phyloP scores from a whole-genome alignment of 2,113 vertebrate species.

The Noturus placidus region DNA sequence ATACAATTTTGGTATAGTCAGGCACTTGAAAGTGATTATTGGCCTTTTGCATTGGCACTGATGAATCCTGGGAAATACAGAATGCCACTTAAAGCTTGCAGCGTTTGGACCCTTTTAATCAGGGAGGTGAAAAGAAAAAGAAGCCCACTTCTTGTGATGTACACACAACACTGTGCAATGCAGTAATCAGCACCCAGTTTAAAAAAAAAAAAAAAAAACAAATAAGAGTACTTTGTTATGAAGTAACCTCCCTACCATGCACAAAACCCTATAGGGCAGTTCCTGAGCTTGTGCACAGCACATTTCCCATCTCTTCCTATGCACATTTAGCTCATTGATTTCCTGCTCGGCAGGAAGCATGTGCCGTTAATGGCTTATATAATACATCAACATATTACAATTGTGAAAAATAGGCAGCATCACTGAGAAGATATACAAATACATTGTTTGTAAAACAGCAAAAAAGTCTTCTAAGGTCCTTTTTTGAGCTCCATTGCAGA shows the following conservation, averaged over 20 bases:
- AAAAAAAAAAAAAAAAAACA: too few relatives aligned
- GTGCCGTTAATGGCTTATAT: background rate
- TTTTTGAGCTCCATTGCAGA: background rate
- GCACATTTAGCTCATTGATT: background rate
- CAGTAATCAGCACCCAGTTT: background rate
- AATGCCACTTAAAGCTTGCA: conserved; percentile 55
- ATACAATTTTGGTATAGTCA: conserved; percentile 69
- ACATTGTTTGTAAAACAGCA: background rate
- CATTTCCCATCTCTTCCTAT: background rate
- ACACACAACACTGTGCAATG: background rate
- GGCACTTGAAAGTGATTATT: conserved; percentile 73
- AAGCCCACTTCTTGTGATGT: background rate
- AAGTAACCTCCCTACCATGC: background rate
- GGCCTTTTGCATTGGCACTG: conserved; percentile 61
- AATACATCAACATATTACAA: background rate
- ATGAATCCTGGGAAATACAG: conserved; percentile 48
- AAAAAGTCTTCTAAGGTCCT: background rate
- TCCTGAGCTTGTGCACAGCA: conserved; percentile 4
- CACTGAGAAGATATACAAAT: background rate
- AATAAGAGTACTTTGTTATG: background rate
- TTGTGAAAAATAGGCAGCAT: conserved; percentile 8
- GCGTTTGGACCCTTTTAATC: conserved; percentile 28
- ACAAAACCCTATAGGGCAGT: conserved; percentile 1
- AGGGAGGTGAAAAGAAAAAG: background rate
- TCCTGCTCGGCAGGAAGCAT: background rate